Conservation (phyloP, 2,888 invertebrate species). For the Caenorhabditis virilis region DNA sequence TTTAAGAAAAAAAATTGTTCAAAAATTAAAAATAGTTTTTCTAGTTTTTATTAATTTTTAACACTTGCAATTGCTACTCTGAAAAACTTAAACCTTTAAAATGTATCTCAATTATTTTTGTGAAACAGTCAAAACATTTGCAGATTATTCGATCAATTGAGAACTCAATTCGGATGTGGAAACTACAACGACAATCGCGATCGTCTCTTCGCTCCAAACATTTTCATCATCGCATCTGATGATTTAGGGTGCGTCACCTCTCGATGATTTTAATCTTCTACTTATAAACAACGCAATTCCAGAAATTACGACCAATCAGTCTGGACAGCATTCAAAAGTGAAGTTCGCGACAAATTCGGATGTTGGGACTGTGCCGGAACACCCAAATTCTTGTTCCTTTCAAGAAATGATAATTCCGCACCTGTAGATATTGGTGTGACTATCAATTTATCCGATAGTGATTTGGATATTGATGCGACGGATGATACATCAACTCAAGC, state of each 20-base stretch:
- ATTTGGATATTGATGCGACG: conserved; percentile 26
- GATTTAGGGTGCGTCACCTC: conserved; percentile 14
- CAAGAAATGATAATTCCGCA: conserved; percentile 2
- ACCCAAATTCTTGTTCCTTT: conserved; percentile 29
- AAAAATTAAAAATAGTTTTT: no score
- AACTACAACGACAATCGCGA: conserved; percentile 29
- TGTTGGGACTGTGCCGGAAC: conserved; percentile 32
- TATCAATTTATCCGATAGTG: conserved; percentile 1
- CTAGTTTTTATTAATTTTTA: no score
- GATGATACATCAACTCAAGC: conserved; percentile 30
- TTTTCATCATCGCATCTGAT: conserved; percentile 33
- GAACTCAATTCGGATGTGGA: no score
- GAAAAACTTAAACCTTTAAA: no score
- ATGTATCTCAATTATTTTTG: no score
- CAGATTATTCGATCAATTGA: no score
- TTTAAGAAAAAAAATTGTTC: no score
- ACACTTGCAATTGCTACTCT: no score
- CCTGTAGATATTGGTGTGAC: no score
- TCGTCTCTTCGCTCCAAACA: conserved; percentile 34
- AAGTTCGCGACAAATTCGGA: conserved; percentile 20
- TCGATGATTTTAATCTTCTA: no score
- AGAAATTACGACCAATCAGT: conserved; percentile 10
- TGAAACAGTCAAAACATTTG: no score
- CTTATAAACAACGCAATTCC: no score
- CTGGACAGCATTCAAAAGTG: conserved; percentile 17